Percentiles rank a stretch among this genome's conserved stretches.
Evolutionary conservation across 2,888 invertebrate genomes (phyloP).

Genomic region (Seira musarum): DNA sequence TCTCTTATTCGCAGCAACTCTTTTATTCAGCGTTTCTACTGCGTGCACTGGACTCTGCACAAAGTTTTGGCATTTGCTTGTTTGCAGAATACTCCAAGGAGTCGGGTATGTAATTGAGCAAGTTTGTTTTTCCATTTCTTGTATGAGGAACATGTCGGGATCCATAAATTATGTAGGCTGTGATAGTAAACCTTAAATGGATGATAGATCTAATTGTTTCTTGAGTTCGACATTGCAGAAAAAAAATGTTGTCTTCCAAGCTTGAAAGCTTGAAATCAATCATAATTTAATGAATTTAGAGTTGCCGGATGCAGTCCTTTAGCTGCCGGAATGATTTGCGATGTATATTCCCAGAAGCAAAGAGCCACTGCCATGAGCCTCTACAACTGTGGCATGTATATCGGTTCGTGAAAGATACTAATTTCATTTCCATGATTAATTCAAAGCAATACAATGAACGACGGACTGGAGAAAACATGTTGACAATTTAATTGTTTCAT

Average conservation of each 20-base stretch:
- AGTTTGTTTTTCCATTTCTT: background rate
- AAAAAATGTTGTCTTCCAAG: background rate
- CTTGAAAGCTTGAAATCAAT: background rate
- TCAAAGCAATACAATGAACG: background rate
- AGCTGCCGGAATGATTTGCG: slow-evolving; percentile 87
- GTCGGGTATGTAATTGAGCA: slow-evolving; percentile 79
- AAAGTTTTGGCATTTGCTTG: slow-evolving; percentile 91
- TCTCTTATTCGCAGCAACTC: slow-evolving; percentile 83
- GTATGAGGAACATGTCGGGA: background rate
- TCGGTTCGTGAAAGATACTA: slow-evolving; percentile 72
- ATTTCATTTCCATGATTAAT: background rate
- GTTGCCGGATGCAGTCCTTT: slow-evolving; percentile 91
- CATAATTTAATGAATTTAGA: slow-evolving; percentile 74
- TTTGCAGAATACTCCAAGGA: slow-evolving; percentile 90
- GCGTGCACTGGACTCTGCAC: slow-evolving; percentile 87
- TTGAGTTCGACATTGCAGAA: background rate
- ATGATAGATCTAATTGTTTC: no score
- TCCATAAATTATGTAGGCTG: no score
- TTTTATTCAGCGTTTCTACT: slow-evolving; percentile 87
- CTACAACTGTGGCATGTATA: slow-evolving; percentile 97
- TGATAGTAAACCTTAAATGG: no score
- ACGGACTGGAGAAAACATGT: background rate
- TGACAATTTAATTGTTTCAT: background rate
- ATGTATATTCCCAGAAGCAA: slow-evolving; percentile 77
- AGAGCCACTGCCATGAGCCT: slow-evolving; percentile 91